Percentiles rank a stretch among this genome's conserved stretches.
These are phyloP conservation scores for Nephotettix cincticeps DNA, from an alignment of 1,140 invertebrate genomes.

Conservation along the genomic window DNA sequence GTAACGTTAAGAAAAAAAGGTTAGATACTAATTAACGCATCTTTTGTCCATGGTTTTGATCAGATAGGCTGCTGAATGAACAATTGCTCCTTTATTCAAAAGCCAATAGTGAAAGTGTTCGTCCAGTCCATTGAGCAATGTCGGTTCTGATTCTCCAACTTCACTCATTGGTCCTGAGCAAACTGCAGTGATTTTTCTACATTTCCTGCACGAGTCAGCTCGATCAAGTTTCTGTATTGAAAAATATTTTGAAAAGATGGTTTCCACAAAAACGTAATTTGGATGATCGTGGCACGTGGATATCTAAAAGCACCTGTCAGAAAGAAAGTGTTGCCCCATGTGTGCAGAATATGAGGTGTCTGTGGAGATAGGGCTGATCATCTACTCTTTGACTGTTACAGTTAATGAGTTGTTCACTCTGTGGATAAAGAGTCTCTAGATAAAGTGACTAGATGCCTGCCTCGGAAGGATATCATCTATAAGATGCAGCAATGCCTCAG, in stretches of 20 bases:
- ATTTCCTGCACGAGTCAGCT: constrained; percentile 85
- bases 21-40: constrained; percentile 67
- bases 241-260: constrained; percentile 1
- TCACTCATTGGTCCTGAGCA: constrained; percentile 79
- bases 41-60: constrained; percentile 90
- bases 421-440: no score
- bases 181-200: constrained; percentile 96
- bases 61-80: constrained; percentile 91
- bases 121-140: constrained; percentile 72
- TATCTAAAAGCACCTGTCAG: background rate
- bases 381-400: no score
- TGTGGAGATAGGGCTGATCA: no score
- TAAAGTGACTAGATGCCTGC: no score
- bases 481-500: no score
- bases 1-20: no score
- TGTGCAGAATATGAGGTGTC: no score
- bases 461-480: no score
- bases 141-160: constrained; percentile 85
- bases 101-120: constrained; percentile 91
- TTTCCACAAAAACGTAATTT: no score
- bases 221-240: constrained; percentile 44
- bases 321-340: no score
- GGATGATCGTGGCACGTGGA: background rate
- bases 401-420: no score
- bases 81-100: constrained; percentile 95